A percentile compares a stretch with the other conserved stretches of the same genome.
Conservation (phyloP, 2,888 invertebrate genomes). For the Drosophila koepferae region DNA sequence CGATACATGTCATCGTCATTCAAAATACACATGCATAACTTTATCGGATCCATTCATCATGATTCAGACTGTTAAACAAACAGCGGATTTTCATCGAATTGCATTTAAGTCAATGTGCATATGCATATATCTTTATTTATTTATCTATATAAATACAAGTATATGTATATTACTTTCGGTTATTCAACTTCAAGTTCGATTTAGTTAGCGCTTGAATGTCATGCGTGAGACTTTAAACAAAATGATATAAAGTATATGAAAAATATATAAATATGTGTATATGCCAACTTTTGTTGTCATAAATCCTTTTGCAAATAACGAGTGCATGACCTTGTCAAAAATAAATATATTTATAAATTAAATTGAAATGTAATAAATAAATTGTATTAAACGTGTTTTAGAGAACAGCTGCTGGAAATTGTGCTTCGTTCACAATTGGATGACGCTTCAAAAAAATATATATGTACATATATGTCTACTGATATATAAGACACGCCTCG, state of each 20-base stretch:
- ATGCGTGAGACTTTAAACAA: slow-evolving; percentile 27
- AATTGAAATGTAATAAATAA: slow-evolving; percentile 27
- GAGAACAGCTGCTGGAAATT: slow-evolving; percentile 34
- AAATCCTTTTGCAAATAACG: slow-evolving; percentile 38
- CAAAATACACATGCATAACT: slow-evolving; percentile 8
- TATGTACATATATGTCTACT: neutral
- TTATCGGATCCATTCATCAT: slow-evolving; percentile 40
- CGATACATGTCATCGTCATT: neutral
- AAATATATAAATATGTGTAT: neutral
- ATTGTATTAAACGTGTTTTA: slow-evolving; percentile 20
- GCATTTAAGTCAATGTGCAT: slow-evolving; percentile 41
- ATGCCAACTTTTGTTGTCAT: slow-evolving; percentile 19
- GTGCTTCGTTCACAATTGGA: slow-evolving; percentile 18
- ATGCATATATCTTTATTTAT: slow-evolving; percentile 10
- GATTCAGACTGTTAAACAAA: slow-evolving; percentile 32
- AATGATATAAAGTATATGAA: slow-evolving; percentile 3
- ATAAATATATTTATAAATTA: slow-evolving; percentile 15
- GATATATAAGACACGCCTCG: slow-evolving; percentile 1
- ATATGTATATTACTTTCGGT: slow-evolving; percentile 26
- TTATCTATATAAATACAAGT: neutral
- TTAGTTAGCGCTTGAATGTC: slow-evolving; percentile 54
- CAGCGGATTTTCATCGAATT: slow-evolving; percentile 45
- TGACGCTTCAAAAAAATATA: slow-evolving; percentile 22
- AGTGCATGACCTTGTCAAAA: slow-evolving; percentile 38
- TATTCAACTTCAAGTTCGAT: slow-evolving; percentile 64